Evolutionary conservation across 2,113 vertebrate species (phyloP), one percentile per base, ranked within the genome.

Genomic region (Chitala chitala): DNA sequence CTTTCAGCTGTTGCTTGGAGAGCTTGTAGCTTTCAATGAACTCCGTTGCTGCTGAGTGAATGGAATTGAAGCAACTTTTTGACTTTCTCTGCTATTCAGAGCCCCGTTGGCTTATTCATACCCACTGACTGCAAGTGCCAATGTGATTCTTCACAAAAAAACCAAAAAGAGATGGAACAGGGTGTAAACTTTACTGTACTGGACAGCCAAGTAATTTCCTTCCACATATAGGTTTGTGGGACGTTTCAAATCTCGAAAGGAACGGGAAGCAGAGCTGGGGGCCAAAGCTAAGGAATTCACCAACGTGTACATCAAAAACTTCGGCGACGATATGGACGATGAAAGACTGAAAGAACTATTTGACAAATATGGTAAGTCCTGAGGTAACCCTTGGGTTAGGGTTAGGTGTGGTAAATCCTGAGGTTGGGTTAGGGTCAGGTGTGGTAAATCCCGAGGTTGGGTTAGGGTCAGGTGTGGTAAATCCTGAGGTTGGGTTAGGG

Each of bases 291-390:
- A 98, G 82, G 97, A 99, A 71, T 99, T 98, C 81, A 99, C 97
- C 83, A 99, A 99, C 20, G 95, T 99, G 72, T 99, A 99, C 83
- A 98, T 99, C 78, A 99, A 99, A 86, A 99, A 99, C 84, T 99
- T 99, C 10, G 96, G 96, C 3, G 96, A 99, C 33, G 97, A 99
- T 64, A 94, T 99, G 92, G 90, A 95, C 73, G 96, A 99, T 48
- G 93, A 94, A 9, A 88, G 85, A 48, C 87, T 99, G 59, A 98
- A 96, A 80, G 96, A 96, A 55, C 82, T 97, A 36, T 99, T 99
- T 75, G 93, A 95, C 78, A 95, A 95, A 93, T 97, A 98, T 0
- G 97, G 97, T 98, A 90, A 92, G 84, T 80, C 29, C 3, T 22
- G 15, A 58, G 1, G 7, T n/a, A n/a, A n/a, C n/a, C n/a, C n/a